phyloP scores from a whole-genome alignment of 2,797 vertebrate genomes.

The Leuciscus waleckii region DNA sequence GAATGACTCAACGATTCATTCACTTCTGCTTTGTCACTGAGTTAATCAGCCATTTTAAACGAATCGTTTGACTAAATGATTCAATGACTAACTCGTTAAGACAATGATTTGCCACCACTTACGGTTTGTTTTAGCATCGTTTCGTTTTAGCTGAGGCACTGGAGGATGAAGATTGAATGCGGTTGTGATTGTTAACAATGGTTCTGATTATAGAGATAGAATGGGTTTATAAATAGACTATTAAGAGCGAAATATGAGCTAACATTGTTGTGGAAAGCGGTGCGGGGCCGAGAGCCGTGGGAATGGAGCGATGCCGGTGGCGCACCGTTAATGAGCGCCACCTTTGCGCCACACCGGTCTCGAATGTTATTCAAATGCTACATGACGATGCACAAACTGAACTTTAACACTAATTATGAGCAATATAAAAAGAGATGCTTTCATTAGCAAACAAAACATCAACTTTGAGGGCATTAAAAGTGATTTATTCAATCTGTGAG shows the following conservation, averaged over 20 bases:
- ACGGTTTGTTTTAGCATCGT: not conserved
- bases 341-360: not conserved
- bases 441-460: not conserved
- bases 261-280: too few species aligned
- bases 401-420: not conserved
- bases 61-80: not conserved
- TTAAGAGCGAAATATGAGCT: not conserved
- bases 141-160: not conserved
- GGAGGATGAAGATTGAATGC: not conserved
- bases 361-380: not conserved
- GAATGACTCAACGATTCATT: not conserved
- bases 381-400: not conserved
- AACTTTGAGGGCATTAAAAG: not conserved
- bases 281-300: too few species aligned
- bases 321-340: too few species aligned
- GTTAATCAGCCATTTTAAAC: not conserved
- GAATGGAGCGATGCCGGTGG: too few species aligned
- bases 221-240: not conserved
- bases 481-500: slow-evolving; percentile 3
- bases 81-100: not conserved
- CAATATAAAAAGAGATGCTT: not conserved
- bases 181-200: not conserved
- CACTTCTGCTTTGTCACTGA: not conserved
- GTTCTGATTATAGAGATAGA: not conserved
- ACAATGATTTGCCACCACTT: not conserved